phyloP scores from a whole-genome alignment of 2,113 vertebrate species.

The Neopipo cinnamomea region DNA sequence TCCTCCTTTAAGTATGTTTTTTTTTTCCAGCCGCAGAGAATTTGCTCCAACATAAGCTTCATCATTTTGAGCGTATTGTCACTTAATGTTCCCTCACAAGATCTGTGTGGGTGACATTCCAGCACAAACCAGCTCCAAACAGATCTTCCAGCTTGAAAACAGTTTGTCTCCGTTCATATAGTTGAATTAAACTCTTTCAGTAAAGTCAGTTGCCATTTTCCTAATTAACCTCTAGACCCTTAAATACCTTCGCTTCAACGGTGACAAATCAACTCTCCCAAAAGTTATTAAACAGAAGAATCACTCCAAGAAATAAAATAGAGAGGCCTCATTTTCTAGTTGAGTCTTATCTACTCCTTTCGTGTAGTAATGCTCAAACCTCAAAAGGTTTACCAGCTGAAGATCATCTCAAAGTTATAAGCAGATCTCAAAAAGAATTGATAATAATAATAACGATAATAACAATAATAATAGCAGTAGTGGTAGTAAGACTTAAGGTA shows the following conservation, averaged over 20 bases:
- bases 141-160: constrained; percentile 23
- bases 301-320: background rate
- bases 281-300: background rate
- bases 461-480: background rate
- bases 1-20: background rate
- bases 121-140: constrained; percentile 31
- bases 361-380: background rate
- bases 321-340: background rate
- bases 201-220: constrained; percentile 13
- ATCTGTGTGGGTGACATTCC: constrained; percentile 56
- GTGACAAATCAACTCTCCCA: background rate
- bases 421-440: background rate
- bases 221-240: constrained; percentile 10
- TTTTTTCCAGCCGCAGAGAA: background rate
- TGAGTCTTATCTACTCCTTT: background rate
- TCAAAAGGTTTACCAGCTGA: background rate
- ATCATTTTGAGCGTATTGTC: constrained; percentile 24
- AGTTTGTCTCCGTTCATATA: constrained; percentile 5
- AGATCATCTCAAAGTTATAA: background rate
- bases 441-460: background rate
- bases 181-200: background rate
- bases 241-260: background rate
- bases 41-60: constrained; percentile 30
- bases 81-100: constrained; percentile 45
- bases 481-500: background rate